Percentiles rank a stretch among this genome's conserved stretches.
phyloP scores from a whole-genome alignment of 35 echinoderm and acorn worm genomes.

The Lytechinus pictus region DNA sequence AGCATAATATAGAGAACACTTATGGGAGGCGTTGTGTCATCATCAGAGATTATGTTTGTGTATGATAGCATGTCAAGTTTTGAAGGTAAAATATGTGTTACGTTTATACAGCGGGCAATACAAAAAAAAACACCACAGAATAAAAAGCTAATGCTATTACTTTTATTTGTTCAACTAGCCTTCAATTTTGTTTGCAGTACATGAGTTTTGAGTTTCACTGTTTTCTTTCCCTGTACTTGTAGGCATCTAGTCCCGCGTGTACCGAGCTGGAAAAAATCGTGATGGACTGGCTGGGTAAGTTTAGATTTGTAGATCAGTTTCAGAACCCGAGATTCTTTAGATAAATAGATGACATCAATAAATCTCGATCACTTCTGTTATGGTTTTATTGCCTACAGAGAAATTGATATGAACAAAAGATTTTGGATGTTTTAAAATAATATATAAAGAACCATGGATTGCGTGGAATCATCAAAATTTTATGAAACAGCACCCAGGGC shows the following conservation, averaged over 20 bases:
- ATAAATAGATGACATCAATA: neutral
- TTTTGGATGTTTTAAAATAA: too few species aligned
- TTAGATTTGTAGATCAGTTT: neutral
- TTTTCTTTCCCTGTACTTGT: neutral
- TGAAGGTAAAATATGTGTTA: too few species aligned
- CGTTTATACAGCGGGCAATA: too few species aligned
- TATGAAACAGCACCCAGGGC: too few species aligned
- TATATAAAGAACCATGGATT: too few species aligned
- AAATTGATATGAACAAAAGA: neutral
- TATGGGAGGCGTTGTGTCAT: too few species aligned
- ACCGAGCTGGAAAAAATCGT: conserved; percentile 95
- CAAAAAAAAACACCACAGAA: too few species aligned
- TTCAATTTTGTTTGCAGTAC: neutral
- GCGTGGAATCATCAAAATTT: too few species aligned
- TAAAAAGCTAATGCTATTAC: neutral
- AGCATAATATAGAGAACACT: too few species aligned
- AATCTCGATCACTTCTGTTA: neutral
- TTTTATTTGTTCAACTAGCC: neutral
- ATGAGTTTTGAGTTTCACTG: neutral
- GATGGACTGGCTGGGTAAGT: conserved; percentile 97
- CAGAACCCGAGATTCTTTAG: neutral
- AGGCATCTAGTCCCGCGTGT: conserved; percentile 98
- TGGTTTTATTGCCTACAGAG: neutral
- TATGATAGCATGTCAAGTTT: too few species aligned
- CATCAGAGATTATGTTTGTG: too few species aligned